A percentile compares a stretch with the other conserved stretches of the same genome.
Evolutionary conservation across 2,888 invertebrate genomes (phyloP).

Genomic region (Bhutanitis thaidina): DNA sequence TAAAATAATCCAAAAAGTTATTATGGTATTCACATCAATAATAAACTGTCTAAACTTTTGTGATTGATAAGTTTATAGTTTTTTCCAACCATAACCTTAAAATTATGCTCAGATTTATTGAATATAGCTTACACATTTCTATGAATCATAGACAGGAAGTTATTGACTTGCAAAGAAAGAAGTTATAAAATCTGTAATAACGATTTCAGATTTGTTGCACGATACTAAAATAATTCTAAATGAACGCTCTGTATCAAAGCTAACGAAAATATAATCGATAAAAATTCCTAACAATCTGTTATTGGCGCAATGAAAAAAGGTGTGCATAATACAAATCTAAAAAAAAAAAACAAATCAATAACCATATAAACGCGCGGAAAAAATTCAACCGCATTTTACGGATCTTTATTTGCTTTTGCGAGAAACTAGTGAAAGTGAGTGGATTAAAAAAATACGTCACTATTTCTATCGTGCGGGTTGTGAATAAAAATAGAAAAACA

Average conservation of each 20-base stretch:
- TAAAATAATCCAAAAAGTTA: not conserved
- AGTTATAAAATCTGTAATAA: too few relatives aligned
- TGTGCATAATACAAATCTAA: conserved; percentile 38
- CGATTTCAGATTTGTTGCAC: not conserved
- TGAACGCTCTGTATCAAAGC: not conserved
- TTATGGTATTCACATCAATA: not conserved
- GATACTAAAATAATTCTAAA: not conserved
- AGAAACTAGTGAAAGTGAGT: conserved; percentile 68
- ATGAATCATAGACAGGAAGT: too few relatives aligned
- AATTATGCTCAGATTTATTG: not conserved
- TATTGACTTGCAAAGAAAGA: not conserved
- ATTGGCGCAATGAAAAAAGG: conserved; percentile 17
- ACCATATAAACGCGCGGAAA: conserved; percentile 57
- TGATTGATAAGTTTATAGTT: conserved; percentile 16
- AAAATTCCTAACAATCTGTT: conserved; percentile 10
- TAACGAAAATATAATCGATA: conserved; percentile 5
- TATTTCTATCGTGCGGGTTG: conserved; percentile 70
- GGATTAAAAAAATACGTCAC: conserved; percentile 69
- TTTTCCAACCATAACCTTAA: not conserved
- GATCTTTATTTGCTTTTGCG: conserved; percentile 75
- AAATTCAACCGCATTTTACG: conserved; percentile 61
- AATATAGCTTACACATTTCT: not conserved
- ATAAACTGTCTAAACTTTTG: conserved; percentile 10
- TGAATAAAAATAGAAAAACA: conserved; percentile 56
- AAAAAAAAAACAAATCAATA: conserved; percentile 53